Evolutionary conservation across 1,140 invertebrate genomes (phyloP).

Genomic region (Galendromus occidentalis): DNA sequence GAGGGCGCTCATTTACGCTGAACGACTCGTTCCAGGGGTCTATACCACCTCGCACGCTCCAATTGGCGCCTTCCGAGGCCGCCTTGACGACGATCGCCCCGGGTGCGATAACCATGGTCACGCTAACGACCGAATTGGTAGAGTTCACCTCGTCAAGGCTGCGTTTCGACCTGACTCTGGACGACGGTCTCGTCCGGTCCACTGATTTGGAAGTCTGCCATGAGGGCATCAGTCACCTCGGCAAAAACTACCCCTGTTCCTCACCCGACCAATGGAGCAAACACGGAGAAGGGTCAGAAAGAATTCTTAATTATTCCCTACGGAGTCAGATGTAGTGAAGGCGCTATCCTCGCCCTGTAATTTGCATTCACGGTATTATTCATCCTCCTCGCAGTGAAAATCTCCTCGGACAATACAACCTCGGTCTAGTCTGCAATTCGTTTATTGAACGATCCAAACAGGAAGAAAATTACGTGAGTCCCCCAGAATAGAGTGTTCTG

Average conservation of each 20-base stretch:
- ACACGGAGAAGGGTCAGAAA: neutral
- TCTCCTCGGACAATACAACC: constrained; percentile 11
- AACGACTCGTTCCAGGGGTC: neutral
- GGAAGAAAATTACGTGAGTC: constrained; percentile 16
- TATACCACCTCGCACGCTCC: neutral
- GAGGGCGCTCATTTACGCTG: too few relatives aligned
- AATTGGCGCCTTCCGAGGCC: neutral
- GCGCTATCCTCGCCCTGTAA: too few relatives aligned
- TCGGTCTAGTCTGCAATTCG: constrained; percentile 20
- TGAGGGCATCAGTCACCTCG: constrained; percentile 18
- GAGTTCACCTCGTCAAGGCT: constrained; percentile 4
- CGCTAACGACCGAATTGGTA: neutral
- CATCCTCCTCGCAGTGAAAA: neutral
- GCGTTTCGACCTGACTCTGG: neutral
- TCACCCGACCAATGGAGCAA: constrained; percentile 15
- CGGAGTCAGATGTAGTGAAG: neutral
- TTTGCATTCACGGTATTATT: neutral
- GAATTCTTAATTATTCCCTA: neutral
- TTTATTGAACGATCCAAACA: constrained; percentile 17
- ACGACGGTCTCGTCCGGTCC: neutral
- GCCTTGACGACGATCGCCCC: neutral
- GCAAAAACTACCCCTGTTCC: constrained; percentile 21
- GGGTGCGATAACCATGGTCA: neutral
- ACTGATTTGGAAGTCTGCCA: constrained; percentile 18
- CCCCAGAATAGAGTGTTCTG: neutral